A percentile compares a stretch with the other conserved stretches of the same genome.
phyloP scores from a whole-genome alignment of 2,797 vertebrate species.

The Platyrinchus mystaceus region DNA sequence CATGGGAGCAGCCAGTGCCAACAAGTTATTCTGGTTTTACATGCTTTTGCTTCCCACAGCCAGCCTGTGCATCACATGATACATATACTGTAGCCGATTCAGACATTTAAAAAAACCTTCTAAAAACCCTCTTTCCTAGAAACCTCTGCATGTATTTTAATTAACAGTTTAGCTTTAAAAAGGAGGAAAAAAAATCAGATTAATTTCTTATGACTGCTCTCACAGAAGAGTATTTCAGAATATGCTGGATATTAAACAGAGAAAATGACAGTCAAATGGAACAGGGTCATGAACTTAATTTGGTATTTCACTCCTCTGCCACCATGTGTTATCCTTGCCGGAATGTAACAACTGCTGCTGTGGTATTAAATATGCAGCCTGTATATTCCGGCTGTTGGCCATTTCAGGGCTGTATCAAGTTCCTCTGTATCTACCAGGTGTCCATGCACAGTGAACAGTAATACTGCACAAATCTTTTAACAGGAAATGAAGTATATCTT shows the following conservation, averaged over 20 bases:
- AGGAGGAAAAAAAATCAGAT: not conserved
- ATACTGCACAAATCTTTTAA: not conserved
- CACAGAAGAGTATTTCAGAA: not conserved
- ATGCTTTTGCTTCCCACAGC: constrained; percentile 40
- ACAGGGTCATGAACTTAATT: not conserved
- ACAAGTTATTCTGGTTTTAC: constrained; percentile 64
- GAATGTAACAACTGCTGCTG: constrained; percentile 64
- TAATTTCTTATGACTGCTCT: not conserved
- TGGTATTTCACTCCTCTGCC: constrained; percentile 26
- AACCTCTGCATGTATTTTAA: not conserved
- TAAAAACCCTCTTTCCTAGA: not conserved
- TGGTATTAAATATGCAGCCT: not conserved
- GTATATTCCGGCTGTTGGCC: constrained; percentile 57
- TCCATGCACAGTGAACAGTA: not conserved
- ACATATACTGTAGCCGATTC: not conserved
- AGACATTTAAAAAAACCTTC: not conserved
- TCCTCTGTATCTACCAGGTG: not conserved
- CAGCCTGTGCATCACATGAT: constrained; percentile 4
- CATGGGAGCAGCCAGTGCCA: not conserved
- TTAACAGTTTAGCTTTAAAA: not conserved
- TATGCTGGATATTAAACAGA: not conserved
- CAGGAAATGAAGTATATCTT: not conserved
- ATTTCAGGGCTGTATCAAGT: not conserved
- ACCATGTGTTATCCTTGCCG: constrained; percentile 50
- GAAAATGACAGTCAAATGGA: not conserved